Conservation (phyloP, 2,797 vertebrate genomes). For the Loris lydekkerianus region DNA sequence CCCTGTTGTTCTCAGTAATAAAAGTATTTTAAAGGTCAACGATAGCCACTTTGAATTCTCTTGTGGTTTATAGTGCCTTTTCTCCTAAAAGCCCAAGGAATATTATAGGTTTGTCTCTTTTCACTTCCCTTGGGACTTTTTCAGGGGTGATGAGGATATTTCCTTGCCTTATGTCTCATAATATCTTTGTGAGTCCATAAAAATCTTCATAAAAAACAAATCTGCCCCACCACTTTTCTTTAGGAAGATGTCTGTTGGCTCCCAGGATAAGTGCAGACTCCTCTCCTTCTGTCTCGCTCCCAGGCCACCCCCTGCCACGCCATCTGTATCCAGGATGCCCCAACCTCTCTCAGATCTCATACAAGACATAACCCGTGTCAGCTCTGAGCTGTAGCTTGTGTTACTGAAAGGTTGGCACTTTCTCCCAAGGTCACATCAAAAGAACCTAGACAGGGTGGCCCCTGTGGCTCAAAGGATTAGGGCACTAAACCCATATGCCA, state of each 20-base stretch:
- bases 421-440: too few relatives aligned
- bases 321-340: fast-evolving
- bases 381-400: background rate
- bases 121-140: background rate
- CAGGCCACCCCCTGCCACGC: background rate
- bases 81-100: background rate
- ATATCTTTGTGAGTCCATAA: background rate
- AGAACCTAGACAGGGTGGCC: too few relatives aligned
- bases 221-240: background rate
- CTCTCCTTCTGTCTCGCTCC: background rate
- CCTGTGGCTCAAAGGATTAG: too few relatives aligned
- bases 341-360: background rate
- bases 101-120: background rate
- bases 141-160: background rate
- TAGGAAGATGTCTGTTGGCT: background rate
- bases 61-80: background rate
- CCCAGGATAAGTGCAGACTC: background rate
- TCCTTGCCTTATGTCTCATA: background rate
- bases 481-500: too few relatives aligned
- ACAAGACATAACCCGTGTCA: background rate
- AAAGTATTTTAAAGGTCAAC: background rate
- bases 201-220: background rate
- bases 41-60: background rate
- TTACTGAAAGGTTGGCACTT: too few relatives aligned
- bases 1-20: slow-evolving; percentile 37